Percentiles rank a stretch among this genome's conserved stretches.
phyloP scores from a whole-genome alignment of 2,888 invertebrate species.

The Tipula unca region DNA sequence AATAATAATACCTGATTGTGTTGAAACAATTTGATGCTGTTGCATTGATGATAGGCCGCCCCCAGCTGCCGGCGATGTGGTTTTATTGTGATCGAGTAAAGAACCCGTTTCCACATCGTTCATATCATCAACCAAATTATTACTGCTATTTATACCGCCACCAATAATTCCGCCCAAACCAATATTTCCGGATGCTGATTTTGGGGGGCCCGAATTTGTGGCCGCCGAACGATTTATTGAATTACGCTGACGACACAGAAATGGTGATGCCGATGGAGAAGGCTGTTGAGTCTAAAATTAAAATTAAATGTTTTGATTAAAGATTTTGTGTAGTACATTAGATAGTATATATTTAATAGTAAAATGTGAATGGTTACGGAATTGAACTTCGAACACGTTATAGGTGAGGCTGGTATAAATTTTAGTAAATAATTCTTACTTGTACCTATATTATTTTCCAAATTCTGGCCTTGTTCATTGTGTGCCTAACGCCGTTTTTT shows the following conservation, averaged over 20 bases:
- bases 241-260: slow-evolving; percentile 70
- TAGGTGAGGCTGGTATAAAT: too few relatives aligned
- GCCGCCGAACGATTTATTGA: slow-evolving; percentile 48
- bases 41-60: slow-evolving; percentile 31
- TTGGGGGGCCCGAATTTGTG: not conserved
- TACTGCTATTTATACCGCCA: not conserved
- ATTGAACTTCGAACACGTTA: too few relatives aligned
- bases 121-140: not conserved
- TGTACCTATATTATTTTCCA: too few relatives aligned
- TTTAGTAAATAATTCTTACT: too few relatives aligned
- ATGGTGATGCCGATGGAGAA: slow-evolving; percentile 71
- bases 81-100: not conserved
- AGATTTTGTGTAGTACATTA: not conserved
- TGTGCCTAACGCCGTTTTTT: too few relatives aligned
- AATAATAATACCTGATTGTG: not conserved
- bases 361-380: too few relatives aligned
- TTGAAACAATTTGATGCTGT: slow-evolving; percentile 29
- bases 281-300: slow-evolving; percentile 47
- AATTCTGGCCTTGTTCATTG: too few relatives aligned
- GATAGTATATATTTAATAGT: too few relatives aligned
- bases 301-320: not conserved
- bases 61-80: not conserved
- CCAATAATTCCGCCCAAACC: not conserved
- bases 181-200: not conserved
- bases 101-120: slow-evolving; percentile 36